Percentiles rank a stretch among this genome's conserved stretches.
Conservation (phyloP, 2,797 vertebrate species). For the Siniperca undulata region DNA sequence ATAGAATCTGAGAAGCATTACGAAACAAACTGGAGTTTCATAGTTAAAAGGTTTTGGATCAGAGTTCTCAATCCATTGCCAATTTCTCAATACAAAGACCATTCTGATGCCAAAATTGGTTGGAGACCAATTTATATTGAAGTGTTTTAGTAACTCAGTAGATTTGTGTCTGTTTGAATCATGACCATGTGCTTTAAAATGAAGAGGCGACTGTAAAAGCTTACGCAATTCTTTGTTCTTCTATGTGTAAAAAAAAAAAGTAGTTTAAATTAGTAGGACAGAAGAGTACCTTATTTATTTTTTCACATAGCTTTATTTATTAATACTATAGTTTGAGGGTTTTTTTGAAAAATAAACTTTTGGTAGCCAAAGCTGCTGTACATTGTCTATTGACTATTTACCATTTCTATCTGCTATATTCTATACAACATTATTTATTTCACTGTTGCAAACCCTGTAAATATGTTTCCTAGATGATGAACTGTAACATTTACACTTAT, state of each 20-base stretch:
- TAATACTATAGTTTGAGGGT: conserved; percentile 84
- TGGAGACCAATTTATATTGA: conserved; percentile 70
- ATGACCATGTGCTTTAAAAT: conserved; percentile 81
- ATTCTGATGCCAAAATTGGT: conserved; percentile 76
- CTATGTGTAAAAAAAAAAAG: conserved; percentile 77
- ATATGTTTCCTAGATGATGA: conserved; percentile 83
- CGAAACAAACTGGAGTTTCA: conserved; percentile 49
- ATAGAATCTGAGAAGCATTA: conserved; percentile 47
- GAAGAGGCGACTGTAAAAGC: conserved; percentile 79
- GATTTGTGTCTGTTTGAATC: conserved; percentile 74
- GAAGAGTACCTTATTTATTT: conserved; percentile 90
- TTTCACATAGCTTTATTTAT: conserved; percentile 92
- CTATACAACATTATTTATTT: conserved; percentile 87
- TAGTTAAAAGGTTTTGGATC: conserved; percentile 43
- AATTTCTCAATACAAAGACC: conserved; percentile 67
- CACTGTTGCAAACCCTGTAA: conserved; percentile 82
- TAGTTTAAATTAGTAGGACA: conserved; percentile 85
- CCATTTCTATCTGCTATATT: conserved; percentile 84
- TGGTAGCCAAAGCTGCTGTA: conserved; percentile 88
- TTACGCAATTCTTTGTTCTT: conserved; percentile 79
- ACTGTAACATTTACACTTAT: conserved; percentile 85
- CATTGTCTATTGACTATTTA: conserved; percentile 82
- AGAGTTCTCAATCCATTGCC: conserved; percentile 52
- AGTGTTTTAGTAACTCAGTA: conserved; percentile 71
- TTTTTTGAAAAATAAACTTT: conserved; percentile 72